Conservation (phyloP, 2,113 vertebrate genomes). For the Hemichromis elongatus region DNA sequence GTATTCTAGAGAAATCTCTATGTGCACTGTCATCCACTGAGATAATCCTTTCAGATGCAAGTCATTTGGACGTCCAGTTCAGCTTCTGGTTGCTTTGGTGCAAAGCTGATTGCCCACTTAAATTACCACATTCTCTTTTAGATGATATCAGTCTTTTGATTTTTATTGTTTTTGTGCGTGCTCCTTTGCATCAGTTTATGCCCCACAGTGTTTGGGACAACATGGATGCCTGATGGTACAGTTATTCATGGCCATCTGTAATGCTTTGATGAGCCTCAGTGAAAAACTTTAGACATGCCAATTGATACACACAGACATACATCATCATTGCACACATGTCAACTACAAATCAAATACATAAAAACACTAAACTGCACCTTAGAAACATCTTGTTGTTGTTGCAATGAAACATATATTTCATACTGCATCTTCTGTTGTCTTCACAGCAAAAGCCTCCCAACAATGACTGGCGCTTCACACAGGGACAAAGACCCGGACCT, state of each 20-base stretch:
- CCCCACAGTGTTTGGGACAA: slow-evolving; percentile 17
- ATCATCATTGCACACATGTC: background rate
- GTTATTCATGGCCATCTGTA: slow-evolving; percentile 7
- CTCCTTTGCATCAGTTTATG: background rate
- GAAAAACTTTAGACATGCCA: background rate
- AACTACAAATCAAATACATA: background rate
- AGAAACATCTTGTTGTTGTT: background rate
- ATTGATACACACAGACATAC: background rate
- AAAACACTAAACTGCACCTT: background rate
- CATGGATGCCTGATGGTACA: slow-evolving; percentile 23
- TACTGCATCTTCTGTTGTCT: slow-evolving; percentile 42
- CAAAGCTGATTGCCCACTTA: background rate
- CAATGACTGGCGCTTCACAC: slow-evolving; percentile 95
- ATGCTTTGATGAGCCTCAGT: background rate
- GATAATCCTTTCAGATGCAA: background rate
- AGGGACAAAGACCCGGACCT: slow-evolving; percentile 95
- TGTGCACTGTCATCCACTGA: background rate
- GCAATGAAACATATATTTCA: slow-evolving; percentile 20
- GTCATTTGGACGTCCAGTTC: background rate
- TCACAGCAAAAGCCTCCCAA: slow-evolving; percentile 95
- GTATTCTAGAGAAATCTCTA: background rate
- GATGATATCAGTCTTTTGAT: background rate
- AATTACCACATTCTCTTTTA: background rate
- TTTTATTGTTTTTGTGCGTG: background rate
- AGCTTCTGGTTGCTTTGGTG: background rate